phyloP scores from a whole-genome alignment of 2,797 vertebrate genomes.

The Pogoniulus pusillus region DNA sequence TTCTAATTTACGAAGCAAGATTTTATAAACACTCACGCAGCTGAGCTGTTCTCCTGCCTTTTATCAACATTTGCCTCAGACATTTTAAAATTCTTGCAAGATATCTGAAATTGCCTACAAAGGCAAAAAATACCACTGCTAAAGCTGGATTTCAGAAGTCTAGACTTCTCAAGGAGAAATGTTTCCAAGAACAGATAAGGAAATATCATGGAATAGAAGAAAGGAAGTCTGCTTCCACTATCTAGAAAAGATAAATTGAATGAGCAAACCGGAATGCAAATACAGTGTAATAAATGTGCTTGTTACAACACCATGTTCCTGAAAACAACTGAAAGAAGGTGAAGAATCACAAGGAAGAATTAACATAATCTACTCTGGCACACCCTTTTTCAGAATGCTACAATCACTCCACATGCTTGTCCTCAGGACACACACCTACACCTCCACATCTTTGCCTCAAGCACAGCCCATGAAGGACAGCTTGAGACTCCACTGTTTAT shows the following conservation, averaged over 20 bases:
- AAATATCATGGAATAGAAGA: not conserved
- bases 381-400: not conserved
- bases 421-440: not conserved
- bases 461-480: not conserved
- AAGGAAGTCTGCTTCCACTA: not conserved
- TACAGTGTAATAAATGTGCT: not conserved
- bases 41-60: not conserved
- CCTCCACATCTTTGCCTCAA: not conserved
- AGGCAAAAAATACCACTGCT: not conserved
- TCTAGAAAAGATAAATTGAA: not conserved
- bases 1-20: not conserved
- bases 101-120: not conserved
- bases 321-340: not conserved
- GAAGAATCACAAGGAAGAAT: not conserved
- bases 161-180: not conserved
- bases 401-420: not conserved
- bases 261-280: conserved; percentile 35
- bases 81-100: not conserved
- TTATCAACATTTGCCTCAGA: not conserved
- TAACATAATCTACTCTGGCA: not conserved
- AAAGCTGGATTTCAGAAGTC: not conserved
- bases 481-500: not conserved
- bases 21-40: not conserved
- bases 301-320: not conserved
- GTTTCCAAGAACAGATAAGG: not conserved